Base-by-base conservation (phyloP, 2,113 vertebrate genomes). In the Nannobrachium achirus region DNA sequence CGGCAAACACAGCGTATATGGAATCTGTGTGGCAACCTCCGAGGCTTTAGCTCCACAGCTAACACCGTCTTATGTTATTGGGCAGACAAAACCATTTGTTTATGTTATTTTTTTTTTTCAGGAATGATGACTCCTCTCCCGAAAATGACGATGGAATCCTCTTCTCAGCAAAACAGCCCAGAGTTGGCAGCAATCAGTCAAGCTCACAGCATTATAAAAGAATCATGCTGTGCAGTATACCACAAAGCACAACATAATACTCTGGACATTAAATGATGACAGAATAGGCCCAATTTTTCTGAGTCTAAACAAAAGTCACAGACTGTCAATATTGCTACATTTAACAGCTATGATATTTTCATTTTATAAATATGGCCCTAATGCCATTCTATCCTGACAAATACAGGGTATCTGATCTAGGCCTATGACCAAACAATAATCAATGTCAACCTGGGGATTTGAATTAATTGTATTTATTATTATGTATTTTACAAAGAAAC, bases 1-100 rank as follows among this genome's bases (percentile, higher is more conserved):
- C 78, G 63, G 79, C 67, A 75, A 71, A 82, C n/a, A 78, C 56
- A 85, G 76, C 67, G 77, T 1, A 49, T n/a, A 6, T 49, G 46
- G 46, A 13, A 6, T 49, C 15, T 49, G 75, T 4, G n/a, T 18
- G 41, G 72, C 74, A 33, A 56, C 6, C 1, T 50, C 11, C 40
- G 49, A 69, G 56, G 70, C 66, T 76, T 66, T 19, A 44, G 80
- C 74, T 75, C 65, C 63, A 73, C 50, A 60, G 76, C 69, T 44
- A 50, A 53, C 60, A 56, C 44, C 63, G 68, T 60, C 66, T 63
- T 44, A 51, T 59, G 56, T 10, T 65, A 59, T 44, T 73, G 62
- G 40, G 46, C 69, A 69, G 61, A 76, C 66, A 57, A 58, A 49
- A 73, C 69, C 64, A 33, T 55, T 2, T 56, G 63, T 76, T 76